Base-by-base conservation (phyloP, 2,797 vertebrate species). In the Catostomus latipinnis region DNA sequence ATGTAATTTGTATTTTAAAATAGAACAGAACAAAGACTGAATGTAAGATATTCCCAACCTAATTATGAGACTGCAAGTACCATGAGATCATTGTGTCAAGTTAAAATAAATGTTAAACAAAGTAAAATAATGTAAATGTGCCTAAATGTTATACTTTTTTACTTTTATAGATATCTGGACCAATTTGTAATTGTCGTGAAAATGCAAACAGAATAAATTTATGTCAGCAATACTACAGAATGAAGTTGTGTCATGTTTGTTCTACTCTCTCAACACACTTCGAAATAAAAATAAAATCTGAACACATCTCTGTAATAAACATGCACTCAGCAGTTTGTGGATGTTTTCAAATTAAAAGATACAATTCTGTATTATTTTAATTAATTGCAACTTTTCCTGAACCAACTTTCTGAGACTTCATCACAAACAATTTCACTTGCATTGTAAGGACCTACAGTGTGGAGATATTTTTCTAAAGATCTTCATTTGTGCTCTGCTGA, bases 11-110 rank as follows among this genome's bases (percentile, higher is more conserved):
- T 16, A 75, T 67, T 62, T 70, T 12, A 74, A 12, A 50, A 62
- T 49, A n/a, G 48, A 78, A 78, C 71, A 69, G 50, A 53, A 6
- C 74, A 79, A 80, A 74, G 69, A 76, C 76, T 87, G 80, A 88
- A 86, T 84, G 86, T 85, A 84, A 78, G 80, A 66, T 81, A 71
- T 72, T 69, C 71, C 75, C 63, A 8, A 52, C 75, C 62, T 66
- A 82, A 78, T 73, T 78, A 66, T 48, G 78, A 80, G 84, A 87
- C 87, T 88, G 85, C 80, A 87, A 76, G 57, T 34, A 53, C 80
- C 45, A 52, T 61, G 66, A 71, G 43, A 18, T 74, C 60, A 43
- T 49, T 43, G 46, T 57, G 75, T 76, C 34, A 34, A 34, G 34
- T 4, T 12, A 65, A 71, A 63, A 70, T 34, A 34, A 34, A 34